Evolutionary conservation across 2,888 invertebrate genomes (phyloP), one percentile per base, ranked within the genome.

Genomic region (Eupithecia dodoneata): DNA sequence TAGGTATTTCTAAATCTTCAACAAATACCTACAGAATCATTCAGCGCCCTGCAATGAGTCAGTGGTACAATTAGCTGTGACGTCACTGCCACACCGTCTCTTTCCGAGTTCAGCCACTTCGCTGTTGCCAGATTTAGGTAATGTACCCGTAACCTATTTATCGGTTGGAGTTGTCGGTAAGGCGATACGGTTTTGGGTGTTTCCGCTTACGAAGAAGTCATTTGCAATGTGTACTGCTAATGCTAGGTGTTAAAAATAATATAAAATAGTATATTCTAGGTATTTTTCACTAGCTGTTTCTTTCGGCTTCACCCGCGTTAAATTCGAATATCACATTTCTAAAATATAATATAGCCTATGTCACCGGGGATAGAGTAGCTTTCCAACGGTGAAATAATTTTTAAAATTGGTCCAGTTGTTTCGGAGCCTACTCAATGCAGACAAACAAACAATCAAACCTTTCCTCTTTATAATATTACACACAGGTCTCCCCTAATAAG

Each of bases 101-200:
- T 78, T 84, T 85, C 81, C 81, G 78, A 78, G 81, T 81, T 81
- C 83, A 78, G 79, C 72, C 79, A 73, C 71, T 47, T 79, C 49
- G 70, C 80, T 83, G 83, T 82, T 85, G 85, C 87, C 87, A 85
- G 86, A 87, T 87, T 85, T 86, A 87, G 87, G 82, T 84, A 84
- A 83, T 87, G 85, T 85, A 81, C 83, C 80, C 76, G 73, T 86
- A 86, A 85, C 87, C 87, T 80, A 84, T 71, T 82, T 83, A 77
- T 70, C 41, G 44, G 45, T 9, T 66, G 66, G 45, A 18, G 44
- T 70, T 15, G 47, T 45, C 6, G n/a, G 45, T 41, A 71, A 70
- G 45, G 44, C n/a, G 45, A 70, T 18, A 47, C 47, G 47, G 70
- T 70, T 70, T 70, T 70, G 70, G 47, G 5, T 13, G 13, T 18